A percentile compares a stretch with the other conserved stretches of the same genome.
Evolutionary conservation across 2,797 vertebrate genomes (phyloP).

Genomic region (Enteromius argenteus): DNA sequence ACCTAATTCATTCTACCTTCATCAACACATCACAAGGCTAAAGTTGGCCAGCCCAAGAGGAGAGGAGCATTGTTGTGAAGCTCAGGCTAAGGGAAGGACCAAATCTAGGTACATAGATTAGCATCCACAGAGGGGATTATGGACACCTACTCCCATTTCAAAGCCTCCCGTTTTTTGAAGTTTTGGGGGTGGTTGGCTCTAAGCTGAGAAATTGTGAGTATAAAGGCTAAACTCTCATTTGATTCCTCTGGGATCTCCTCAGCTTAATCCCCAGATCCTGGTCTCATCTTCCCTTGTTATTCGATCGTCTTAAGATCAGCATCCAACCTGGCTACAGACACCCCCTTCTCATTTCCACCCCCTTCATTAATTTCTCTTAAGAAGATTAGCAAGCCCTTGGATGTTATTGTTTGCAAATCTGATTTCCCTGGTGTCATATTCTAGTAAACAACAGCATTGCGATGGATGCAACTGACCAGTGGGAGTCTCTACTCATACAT

Average conservation of each 20-base stretch:
- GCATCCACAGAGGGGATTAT: conserved; percentile 71
- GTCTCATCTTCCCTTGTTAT: conserved; percentile 72
- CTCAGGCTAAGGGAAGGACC: conserved; percentile 46
- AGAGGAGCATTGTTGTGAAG: conserved; percentile 36
- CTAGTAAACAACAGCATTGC: conserved; percentile 37
- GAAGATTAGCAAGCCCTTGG: conserved; percentile 86
- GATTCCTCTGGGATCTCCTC: conserved; percentile 72
- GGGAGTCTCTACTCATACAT: conserved; percentile 6
- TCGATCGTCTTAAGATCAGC: conserved; percentile 80
- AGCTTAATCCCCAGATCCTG: conserved; percentile 76
- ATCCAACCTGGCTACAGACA: conserved; percentile 73
- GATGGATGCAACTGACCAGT: conserved; percentile 28
- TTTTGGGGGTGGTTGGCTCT: conserved; percentile 67
- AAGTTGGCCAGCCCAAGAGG: conserved; percentile 55
- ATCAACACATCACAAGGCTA: conserved; percentile 51
- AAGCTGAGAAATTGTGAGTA: conserved; percentile 59
- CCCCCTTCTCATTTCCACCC: conserved; percentile 36
- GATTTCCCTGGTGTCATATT: conserved; percentile 78
- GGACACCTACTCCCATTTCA: conserved; percentile 71
- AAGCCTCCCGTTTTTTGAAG: conserved; percentile 67
- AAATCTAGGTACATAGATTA: conserved; percentile 74
- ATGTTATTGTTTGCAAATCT: conserved; percentile 88
- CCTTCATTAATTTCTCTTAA: conserved; percentile 86
- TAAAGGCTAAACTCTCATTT: conserved; percentile 73
- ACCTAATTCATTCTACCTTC: conserved; percentile 23